Conservation (phyloP, 2,797 vertebrate genomes). For the Acanthornis magna region DNA sequence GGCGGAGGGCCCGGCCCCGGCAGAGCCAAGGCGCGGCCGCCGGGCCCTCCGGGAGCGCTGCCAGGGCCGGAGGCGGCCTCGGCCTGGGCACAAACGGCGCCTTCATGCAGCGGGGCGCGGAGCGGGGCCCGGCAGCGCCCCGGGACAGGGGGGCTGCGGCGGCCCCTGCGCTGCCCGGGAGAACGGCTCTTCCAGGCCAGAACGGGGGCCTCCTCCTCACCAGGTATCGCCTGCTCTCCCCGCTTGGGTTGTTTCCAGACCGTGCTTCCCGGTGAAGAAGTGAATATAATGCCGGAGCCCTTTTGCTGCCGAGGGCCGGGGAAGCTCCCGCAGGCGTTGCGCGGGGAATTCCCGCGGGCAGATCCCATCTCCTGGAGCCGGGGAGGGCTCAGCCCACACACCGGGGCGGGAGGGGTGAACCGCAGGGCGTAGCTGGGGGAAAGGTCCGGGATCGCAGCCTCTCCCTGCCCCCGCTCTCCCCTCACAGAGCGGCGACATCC, state of each 20-base stretch:
- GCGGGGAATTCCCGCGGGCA: background rate
- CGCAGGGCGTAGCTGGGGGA: background rate
- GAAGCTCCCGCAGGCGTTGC: background rate
- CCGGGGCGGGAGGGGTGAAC: background rate
- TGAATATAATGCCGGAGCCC: background rate
- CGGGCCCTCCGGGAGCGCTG: background rate
- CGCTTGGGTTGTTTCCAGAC: background rate
- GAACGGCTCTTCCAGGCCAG: background rate
- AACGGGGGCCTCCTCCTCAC: background rate
- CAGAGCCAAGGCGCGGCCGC: background rate
- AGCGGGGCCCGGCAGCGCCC: background rate
- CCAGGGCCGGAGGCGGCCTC: background rate
- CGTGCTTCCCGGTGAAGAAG: background rate
- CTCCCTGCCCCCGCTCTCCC: background rate
- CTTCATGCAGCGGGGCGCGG: background rate
- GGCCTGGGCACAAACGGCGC: background rate
- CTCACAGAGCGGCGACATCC: fast-evolving
- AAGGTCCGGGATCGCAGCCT: background rate
- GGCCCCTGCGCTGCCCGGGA: background rate
- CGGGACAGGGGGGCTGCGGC: background rate
- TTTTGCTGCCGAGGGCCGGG: background rate
- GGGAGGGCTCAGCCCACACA: background rate
- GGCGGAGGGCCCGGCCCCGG: background rate
- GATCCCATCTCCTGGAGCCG: background rate
- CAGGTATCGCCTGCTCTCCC: conserved; percentile 22